A percentile compares a stretch with the other conserved stretches of the same genome.
phyloP scores from a whole-genome alignment of 2,797 vertebrate species.

The Loris lydekkerianus region DNA sequence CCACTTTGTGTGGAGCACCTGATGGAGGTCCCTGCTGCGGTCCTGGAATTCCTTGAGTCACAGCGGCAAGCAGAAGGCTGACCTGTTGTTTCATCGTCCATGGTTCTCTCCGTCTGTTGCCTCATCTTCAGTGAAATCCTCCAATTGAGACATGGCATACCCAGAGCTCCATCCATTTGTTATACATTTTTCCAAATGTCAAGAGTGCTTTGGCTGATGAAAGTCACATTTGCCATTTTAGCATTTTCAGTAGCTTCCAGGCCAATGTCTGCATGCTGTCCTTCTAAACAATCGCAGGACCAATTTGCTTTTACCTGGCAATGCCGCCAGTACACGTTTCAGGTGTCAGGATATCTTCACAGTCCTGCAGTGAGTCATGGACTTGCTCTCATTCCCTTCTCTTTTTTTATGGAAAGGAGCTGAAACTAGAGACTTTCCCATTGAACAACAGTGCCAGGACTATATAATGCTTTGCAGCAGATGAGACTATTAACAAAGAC shows the following conservation, averaged over 20 bases:
- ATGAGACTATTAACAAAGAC: neutral
- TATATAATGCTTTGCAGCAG: neutral
- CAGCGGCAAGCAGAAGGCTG: neutral
- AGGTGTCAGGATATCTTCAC: no score
- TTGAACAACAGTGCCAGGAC: neutral
- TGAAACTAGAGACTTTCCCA: neutral
- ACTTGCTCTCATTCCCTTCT: no score
- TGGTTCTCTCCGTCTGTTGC: neutral
- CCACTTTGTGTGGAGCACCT: neutral
- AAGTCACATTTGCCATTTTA: neutral
- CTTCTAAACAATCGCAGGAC: no score
- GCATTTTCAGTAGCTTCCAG: no score
- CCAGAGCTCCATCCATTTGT: neutral
- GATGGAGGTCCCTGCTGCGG: accelerated
- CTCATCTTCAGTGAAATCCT: neutral
- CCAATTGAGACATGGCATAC: neutral
- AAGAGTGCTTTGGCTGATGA: neutral
- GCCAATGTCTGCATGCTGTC: neutral
- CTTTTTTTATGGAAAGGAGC: neutral
- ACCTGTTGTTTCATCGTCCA: neutral
- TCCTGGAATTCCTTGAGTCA: neutral
- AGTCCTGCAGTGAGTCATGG: no score
- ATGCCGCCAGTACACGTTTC: no score
- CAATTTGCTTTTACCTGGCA: no score
- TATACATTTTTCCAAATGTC: neutral